Conservation (phyloP, 2,113 vertebrate genomes). For the Poeciliopsis occidentalis region DNA sequence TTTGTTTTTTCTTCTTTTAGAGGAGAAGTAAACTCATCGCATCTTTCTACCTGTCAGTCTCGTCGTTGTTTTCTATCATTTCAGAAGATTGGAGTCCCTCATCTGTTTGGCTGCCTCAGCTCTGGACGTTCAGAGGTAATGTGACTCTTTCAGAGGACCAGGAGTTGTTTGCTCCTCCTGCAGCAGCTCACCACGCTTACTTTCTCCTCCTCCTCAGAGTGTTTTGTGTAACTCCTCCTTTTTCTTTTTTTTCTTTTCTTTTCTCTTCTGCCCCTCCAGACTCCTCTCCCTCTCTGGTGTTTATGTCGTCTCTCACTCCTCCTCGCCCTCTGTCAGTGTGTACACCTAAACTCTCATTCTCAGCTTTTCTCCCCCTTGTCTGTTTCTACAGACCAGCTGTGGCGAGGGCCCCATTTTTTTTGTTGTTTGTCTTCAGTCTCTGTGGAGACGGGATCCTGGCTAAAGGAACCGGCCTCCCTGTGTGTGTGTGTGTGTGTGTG, state of each 20-base stretch:
- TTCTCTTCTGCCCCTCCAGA: slow-evolving; percentile 8
- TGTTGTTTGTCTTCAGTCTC: slow-evolving; percentile 69
- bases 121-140: slow-evolving; percentile 35
- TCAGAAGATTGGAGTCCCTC: slow-evolving; percentile 29
- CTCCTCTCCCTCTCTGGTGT: slow-evolving; percentile 29
- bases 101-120: slow-evolving; percentile 30
- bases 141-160: slow-evolving; percentile 42
- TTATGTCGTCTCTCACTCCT: slow-evolving; percentile 48
- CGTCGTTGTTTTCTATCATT: not conserved
- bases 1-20: slow-evolving; percentile 11
- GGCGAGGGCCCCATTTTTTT: slow-evolving; percentile 65
- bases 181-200: slow-evolving; percentile 19
- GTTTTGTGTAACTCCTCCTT: slow-evolving; percentile 41
- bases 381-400: slow-evolving; percentile 71
- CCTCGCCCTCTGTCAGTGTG: slow-evolving; percentile 54
- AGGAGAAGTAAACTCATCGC: not conserved
- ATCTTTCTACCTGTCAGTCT: no score
- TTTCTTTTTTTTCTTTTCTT: slow-evolving; percentile 3
- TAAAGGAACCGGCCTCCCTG: slow-evolving; percentile 36
- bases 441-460: slow-evolving; percentile 65
- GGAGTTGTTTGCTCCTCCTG: slow-evolving; percentile 28
- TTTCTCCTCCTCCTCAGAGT: slow-evolving; percentile 45
- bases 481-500: slow-evolving; percentile 13
- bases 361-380: slow-evolving; percentile 11
- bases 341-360: slow-evolving; percentile 54